Conservation (phyloP, 2,797 vertebrate genomes). For the Oryzias sinensis region DNA sequence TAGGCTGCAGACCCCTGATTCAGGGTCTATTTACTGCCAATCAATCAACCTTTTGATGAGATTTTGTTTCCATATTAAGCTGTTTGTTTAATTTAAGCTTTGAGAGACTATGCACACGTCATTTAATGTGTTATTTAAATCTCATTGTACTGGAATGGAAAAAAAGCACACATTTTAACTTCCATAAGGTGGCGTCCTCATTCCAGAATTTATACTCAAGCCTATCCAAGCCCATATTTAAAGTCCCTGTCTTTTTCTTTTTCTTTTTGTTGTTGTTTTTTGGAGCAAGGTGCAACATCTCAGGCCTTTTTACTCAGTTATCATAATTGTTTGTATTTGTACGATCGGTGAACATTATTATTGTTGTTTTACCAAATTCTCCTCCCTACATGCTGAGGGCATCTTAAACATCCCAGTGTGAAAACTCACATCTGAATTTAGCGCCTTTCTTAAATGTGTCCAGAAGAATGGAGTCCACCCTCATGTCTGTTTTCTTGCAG, state of each 20-base stretch:
- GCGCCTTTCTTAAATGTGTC: slow-evolving; percentile 7
- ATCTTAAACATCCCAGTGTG: slow-evolving; percentile 5
- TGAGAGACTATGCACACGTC: too few species aligned
- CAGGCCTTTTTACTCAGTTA: neutral
- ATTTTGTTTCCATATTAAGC: neutral
- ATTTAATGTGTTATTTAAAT: too few species aligned
- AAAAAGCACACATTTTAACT: neutral
- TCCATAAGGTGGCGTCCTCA: slow-evolving; percentile 35
- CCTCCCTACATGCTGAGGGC: neutral
- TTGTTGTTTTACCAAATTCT: too few species aligned
- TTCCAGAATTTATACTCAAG: slow-evolving; percentile 1
- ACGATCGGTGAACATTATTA: too few species aligned
- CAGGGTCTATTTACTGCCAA: too few species aligned
- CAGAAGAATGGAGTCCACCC: slow-evolving; percentile 11
- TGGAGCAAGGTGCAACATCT: too few species aligned
- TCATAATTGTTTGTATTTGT: too few species aligned
- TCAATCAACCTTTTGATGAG: neutral
- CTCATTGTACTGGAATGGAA: too few species aligned
- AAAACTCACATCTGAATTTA: slow-evolving; percentile 31
- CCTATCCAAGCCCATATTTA: neutral
- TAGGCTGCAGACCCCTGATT: too few species aligned
- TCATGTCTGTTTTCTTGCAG: slow-evolving; percentile 30
- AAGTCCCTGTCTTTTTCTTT: neutral
- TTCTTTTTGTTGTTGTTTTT: neutral
- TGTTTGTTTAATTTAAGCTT: too few species aligned